phyloP scores from a whole-genome alignment of 2,113 vertebrate species.

The Struthio camelus region DNA sequence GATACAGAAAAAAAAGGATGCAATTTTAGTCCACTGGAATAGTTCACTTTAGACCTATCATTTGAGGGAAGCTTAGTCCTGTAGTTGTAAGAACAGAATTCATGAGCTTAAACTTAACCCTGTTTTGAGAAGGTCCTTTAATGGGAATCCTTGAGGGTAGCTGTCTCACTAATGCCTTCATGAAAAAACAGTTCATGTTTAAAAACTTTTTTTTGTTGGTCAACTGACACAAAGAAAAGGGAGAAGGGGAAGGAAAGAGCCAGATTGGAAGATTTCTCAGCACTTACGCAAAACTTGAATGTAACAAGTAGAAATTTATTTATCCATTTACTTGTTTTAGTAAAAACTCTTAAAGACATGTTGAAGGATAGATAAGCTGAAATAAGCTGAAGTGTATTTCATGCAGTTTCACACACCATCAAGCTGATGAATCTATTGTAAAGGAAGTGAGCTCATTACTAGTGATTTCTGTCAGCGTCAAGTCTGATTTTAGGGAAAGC shows the following conservation, averaged over 20 bases:
- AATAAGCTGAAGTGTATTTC: not conserved
- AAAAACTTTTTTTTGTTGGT: not conserved
- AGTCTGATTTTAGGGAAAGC: not conserved
- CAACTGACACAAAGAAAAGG: not conserved
- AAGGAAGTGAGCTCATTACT: conserved; percentile 13
- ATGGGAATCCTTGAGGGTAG: not conserved
- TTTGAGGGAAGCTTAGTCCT: not conserved
- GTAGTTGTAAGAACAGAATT: not conserved
- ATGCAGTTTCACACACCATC: not conserved
- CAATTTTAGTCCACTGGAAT: not conserved
- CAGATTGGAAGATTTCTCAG: not conserved
- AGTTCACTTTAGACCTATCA: not conserved
- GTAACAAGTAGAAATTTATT: not conserved
- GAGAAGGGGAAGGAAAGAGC: not conserved
- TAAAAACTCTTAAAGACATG: not conserved
- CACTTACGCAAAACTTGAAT: not conserved
- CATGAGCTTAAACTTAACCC: not conserved
- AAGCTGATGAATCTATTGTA: not conserved
- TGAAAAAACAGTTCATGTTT: not conserved
- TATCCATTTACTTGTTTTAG: not conserved
- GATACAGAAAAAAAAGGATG: not conserved
- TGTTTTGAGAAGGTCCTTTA: not conserved
- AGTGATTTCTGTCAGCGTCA: not conserved
- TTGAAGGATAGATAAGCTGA: not conserved
- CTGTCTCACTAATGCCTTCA: not conserved